Evolutionary conservation across 2,113 vertebrate genomes (phyloP), one percentile per base, ranked within the genome.

Genomic region (Vimba vimba): DNA sequence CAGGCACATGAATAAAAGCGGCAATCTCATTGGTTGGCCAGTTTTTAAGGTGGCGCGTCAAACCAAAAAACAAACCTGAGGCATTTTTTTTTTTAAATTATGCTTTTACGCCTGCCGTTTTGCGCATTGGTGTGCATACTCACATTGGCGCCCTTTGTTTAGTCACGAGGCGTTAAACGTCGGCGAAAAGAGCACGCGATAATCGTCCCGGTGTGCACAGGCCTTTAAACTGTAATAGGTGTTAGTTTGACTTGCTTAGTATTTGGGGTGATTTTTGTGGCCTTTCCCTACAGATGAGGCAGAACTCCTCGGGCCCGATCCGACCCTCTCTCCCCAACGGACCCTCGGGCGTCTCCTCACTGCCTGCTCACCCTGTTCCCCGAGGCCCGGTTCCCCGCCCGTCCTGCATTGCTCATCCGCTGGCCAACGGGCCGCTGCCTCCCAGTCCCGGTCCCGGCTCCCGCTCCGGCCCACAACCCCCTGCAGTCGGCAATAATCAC

Each of bases 251-350:
- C 17, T 17, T 8, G 2, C 4, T 27, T 30, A 25, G n/a, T 69
- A 27, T 52, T 52, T 10, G n/a, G 11, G 6, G 11, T n/a, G 33
- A 9, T n/a, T n/a, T n/a, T n/a, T 73, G 36, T 73, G 2, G 7
- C 77, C 87, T 90, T 62, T 88, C 86, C 87, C 2, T 84, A 77
- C 92, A 99, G 97, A 95, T 97, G 94, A 96, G 95, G 95, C 97
- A 96, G 93, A 97, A 96, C 91, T 93, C 95, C 90, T 94, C 95
- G 91, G 94, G 94, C 91, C 97, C 96, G 94, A 94, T 95, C 88
- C 97, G 95, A 93, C 93, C 96, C 93, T 91, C 93, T 94, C 95
- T 98, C 93, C 93, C 96, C 93, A 99, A 99, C 47, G 98, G 97
- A 87, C 96, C 97, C 89, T 93, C 93, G 91, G 92, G 94, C 36